Conservation (phyloP, 1,140 invertebrate species). For the Acromyrmex heyeri region DNA sequence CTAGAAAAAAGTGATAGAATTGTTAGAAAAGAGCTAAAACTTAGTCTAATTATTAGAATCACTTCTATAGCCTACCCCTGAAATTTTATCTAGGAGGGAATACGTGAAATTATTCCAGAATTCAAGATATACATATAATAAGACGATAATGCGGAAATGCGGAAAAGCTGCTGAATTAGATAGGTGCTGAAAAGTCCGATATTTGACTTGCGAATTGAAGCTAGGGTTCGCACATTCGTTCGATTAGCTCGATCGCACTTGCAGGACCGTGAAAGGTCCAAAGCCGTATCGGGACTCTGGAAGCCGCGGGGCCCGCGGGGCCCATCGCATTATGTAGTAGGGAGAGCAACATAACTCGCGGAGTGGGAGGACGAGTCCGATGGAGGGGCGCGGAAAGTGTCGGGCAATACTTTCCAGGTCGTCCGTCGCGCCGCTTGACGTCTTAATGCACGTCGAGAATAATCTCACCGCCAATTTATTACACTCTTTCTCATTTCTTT, state of each 20-base stretch:
- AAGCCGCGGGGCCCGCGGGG: neutral
- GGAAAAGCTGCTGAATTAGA: neutral
- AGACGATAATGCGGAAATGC: neutral
- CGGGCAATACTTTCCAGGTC: conserved; percentile 86
- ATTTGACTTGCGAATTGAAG: conserved; percentile 82
- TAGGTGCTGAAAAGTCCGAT: conserved; percentile 3
- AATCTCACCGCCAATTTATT: conserved; percentile 87
- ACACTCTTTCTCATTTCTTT: conserved; percentile 87
- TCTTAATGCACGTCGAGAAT: conserved; percentile 87
- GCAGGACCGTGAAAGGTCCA: conserved; percentile 48
- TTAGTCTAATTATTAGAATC: neutral
- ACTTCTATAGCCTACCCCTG: neutral
- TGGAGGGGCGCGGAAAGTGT: conserved; percentile 82
- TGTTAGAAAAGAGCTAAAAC: neutral
- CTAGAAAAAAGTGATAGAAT: too few relatives aligned
- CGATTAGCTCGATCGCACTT: conserved; percentile 79
- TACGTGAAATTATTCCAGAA: neutral
- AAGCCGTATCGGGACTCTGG: neutral
- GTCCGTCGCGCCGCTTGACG: conserved; percentile 87
- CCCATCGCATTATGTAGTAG: conserved; percentile 13
- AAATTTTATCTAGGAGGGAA: neutral
- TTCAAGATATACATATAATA: neutral
- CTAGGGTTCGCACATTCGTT: conserved; percentile 81
- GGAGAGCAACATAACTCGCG: conserved; percentile 39
- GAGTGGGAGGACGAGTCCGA: conserved; percentile 55